Percentiles rank a stretch among this genome's conserved stretches.
Conservation (phyloP, 2,888 invertebrate species). For the Celastrina argiolus region DNA sequence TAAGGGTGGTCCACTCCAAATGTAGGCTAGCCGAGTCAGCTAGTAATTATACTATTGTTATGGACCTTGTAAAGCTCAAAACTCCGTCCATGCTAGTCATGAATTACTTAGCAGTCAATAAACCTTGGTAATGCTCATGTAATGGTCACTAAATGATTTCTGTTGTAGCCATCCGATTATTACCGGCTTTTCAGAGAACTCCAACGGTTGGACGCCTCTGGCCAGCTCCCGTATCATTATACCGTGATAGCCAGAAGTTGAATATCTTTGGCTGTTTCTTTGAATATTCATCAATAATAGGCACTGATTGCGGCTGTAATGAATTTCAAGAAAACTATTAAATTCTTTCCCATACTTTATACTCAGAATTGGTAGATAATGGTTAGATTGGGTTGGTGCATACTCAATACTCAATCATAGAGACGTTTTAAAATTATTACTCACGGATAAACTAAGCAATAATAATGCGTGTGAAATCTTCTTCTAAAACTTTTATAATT, state of each 20-base stretch:
- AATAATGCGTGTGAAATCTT: neutral
- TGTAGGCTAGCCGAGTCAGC: no score
- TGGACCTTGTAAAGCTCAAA: neutral
- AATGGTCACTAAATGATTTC: constrained; percentile 26
- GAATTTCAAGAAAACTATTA: constrained; percentile 36
- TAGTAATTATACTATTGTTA: no score
- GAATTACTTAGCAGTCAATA: neutral
- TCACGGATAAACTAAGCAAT: neutral
- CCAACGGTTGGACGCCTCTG: constrained; percentile 33
- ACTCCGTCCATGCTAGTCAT: neutral
- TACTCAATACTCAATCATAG: neutral
- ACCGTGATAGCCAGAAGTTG: constrained; percentile 30
- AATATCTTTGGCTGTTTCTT: constrained; percentile 10
- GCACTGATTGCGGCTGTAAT: constrained; percentile 38
- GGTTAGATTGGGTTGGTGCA: neutral
- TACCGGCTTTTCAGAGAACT: constrained; percentile 35
- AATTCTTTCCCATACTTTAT: neutral
- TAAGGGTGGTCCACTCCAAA: no score
- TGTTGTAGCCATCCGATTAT: constrained; percentile 27
- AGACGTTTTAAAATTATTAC: neutral
- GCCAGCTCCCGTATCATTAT: constrained; percentile 27
- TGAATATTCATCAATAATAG: constrained; percentile 16
- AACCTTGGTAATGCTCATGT: constrained; percentile 27
- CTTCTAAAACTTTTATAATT: neutral
- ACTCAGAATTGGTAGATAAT: neutral